Evolutionary conservation across 2,888 invertebrate genomes (phyloP).

Genomic region (Patella ulyssiponensis): DNA sequence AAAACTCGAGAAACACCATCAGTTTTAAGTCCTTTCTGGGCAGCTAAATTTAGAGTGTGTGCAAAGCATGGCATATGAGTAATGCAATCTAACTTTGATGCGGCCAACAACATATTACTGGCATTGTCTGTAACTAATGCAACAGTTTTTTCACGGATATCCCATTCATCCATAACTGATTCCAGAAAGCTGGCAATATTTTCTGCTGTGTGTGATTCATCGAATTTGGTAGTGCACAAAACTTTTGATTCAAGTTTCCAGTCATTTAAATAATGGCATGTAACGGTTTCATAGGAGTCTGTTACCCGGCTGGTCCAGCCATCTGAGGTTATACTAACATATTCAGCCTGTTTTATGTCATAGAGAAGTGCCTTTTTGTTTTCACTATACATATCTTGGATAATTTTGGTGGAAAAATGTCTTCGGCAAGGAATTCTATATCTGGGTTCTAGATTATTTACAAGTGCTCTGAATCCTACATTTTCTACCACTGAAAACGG

Average conservation of each 20-base stretch:
- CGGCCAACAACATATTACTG: no score
- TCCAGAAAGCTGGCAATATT: constrained; percentile 13
- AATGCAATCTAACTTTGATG: no score
- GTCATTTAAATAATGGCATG: constrained; percentile 18
- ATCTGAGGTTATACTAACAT: constrained; percentile 22
- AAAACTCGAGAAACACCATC: constrained; percentile 12
- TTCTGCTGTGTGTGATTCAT: no score
- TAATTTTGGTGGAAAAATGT: no score
- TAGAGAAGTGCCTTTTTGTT: background rate
- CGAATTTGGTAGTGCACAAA: no score
- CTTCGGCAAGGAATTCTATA: constrained; percentile 19
- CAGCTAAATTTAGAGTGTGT: background rate
- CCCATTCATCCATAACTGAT: constrained; percentile 8
- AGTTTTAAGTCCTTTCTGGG: constrained; percentile 18
- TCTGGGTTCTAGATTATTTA: constrained; percentile 6
- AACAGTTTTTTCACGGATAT: background rate
- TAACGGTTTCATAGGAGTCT: constrained; percentile 20
- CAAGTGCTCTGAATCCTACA: no score
- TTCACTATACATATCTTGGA: no score
- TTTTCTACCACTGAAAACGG: no score
- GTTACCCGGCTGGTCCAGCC: constrained; percentile 23
- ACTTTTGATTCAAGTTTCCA: constrained; percentile 19
- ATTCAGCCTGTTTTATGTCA: constrained; percentile 4
- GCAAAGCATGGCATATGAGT: no score
- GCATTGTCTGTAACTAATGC: no score